Conservation (phyloP, 2,888 invertebrate genomes). For the Chymomyza amoena region DNA sequence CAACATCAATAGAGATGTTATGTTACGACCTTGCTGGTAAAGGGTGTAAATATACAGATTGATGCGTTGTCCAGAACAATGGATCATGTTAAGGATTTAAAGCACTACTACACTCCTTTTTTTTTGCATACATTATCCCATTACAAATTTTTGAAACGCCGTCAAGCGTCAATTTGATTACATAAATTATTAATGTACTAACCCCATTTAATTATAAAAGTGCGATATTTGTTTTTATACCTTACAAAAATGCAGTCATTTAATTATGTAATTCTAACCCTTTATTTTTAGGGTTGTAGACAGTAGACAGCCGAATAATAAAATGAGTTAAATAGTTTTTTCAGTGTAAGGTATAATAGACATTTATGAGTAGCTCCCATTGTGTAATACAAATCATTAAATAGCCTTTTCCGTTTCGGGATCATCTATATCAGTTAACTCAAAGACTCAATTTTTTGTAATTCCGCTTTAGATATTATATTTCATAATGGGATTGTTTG, state of each 20-base stretch:
- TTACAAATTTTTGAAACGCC: neutral
- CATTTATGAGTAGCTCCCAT: neutral
- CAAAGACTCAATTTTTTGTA: too few species aligned
- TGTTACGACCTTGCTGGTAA: neutral
- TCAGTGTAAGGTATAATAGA: neutral
- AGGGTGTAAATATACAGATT: neutral
- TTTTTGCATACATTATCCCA: neutral
- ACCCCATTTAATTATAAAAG: neutral
- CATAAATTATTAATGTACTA: neutral
- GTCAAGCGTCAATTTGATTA: neutral
- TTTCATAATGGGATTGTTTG: neutral
- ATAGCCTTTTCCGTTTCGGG: neutral
- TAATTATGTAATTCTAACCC: neutral
- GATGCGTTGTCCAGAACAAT: neutral
- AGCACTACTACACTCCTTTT: neutral
- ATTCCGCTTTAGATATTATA: neutral
- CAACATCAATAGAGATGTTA: neutral
- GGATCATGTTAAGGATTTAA: neutral
- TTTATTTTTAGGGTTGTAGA: neutral
- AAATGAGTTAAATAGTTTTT: too few species aligned
- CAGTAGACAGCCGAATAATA: neutral
- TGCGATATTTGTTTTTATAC: neutral
- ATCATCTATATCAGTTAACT: neutral
- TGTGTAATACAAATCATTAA: neutral
- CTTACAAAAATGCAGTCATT: neutral